Evolutionary conservation across 2,888 invertebrate species (phyloP), one percentile per base, ranked within the genome.

Genomic region (Steinernema carpocapsae): DNA sequence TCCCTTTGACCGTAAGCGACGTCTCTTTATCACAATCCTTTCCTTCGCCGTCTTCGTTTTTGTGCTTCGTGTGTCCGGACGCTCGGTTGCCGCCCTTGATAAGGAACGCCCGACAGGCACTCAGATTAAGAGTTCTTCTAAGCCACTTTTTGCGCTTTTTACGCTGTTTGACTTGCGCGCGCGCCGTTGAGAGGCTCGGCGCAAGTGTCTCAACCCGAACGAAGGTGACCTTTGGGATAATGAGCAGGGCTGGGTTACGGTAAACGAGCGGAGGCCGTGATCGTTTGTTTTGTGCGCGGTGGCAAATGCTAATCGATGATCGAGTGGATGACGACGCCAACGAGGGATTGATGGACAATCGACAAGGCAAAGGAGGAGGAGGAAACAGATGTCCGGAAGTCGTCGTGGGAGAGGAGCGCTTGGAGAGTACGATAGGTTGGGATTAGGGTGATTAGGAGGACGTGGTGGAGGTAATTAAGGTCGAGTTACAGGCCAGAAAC

Each of bases 241-340:
- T 52, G 52, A 52, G 52, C 22, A 6, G 52, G 24, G 52, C 19
- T 19, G 64, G 64, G 64, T 56, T 64, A 64, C 64, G 29, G 64
- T 64, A 64, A 29, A 12, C 26, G 48, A 64, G 64, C 64, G 64
- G 26, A 32, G 64, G 64, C 19, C 56, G 26, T 2, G 32, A 64
- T 64, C 14, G 64, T 64, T 64, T 64, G 64, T 64, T 64, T 64
- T 64, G 64, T 64, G 64, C 64, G 32, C 64, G 14, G 48, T 48
- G 64, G 32, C 64, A 37, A 64, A 37, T 64, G 64, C 64, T 32
- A 64, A 64, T 64, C 64, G 64, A 64, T 64, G 64, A 64, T 64
- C 64, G 64, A 64, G 64, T 64, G 64, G 64, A 12, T 32, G 32
- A 17, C 26, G 56, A 37, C 37, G 37, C 37, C 37, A 37, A 37